A percentile compares a stretch with the other conserved stretches of the same genome.
phyloP scores from a whole-genome alignment of 2,113 vertebrate species.

The Setophaga coronata region DNA sequence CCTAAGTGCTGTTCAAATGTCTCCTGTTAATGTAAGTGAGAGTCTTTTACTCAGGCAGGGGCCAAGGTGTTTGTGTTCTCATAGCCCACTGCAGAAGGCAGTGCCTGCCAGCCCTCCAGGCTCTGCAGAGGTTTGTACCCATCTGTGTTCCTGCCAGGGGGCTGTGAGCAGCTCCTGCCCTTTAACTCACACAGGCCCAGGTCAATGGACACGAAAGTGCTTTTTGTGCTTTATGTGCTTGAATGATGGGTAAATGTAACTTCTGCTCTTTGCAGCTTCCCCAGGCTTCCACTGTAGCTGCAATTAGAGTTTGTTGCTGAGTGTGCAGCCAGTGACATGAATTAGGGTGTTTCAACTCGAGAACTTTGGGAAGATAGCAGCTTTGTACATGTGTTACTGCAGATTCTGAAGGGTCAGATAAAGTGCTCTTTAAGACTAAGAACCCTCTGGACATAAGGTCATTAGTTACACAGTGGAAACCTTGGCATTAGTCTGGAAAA shows the following conservation, averaged over 20 bases:
- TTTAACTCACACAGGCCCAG: background rate
- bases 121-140: background rate
- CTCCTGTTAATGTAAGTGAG: background rate
- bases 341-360: background rate
- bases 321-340: background rate
- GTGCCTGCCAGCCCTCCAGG: background rate
- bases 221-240: background rate
- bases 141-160: background rate
- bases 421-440: background rate
- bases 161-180: background rate
- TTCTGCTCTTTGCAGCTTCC: background rate
- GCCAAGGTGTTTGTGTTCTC: background rate
- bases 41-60: background rate
- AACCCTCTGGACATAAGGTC: background rate
- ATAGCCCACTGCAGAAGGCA: background rate
- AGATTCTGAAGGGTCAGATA: background rate
- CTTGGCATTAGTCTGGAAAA: background rate
- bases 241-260: too few relatives aligned
- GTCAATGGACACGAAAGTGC: background rate
- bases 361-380: background rate
- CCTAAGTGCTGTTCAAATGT: background rate
- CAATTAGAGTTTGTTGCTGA: background rate
- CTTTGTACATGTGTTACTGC: rapidly evolving
- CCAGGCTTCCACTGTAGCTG: background rate
- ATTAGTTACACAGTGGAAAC: background rate